Percentiles rank a stretch among this genome's conserved stretches.
These are phyloP conservation scores for Chrysina gloriosa DNA, from an alignment of 2,888 invertebrate species.

Conservation along the genomic window DNA sequence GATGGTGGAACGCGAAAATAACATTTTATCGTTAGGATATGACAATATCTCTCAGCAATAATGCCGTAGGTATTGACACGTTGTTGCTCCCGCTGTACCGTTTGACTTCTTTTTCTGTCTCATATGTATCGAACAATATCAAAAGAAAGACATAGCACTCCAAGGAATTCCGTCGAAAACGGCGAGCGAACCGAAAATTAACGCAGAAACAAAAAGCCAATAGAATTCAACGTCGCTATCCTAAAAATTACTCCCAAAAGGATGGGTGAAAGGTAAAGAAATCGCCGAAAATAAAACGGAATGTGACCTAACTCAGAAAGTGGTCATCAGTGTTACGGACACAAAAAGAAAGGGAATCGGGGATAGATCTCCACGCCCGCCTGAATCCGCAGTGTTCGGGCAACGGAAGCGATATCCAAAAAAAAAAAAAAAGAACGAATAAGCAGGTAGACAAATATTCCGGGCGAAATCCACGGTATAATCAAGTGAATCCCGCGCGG, in stretches of 20 bases:
- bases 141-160: no score
- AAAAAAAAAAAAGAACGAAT: slow-evolving; percentile 13
- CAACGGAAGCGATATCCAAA: background rate
- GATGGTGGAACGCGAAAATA: no score
- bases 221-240: no score
- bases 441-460: slow-evolving; percentile 34
- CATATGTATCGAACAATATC: no score
- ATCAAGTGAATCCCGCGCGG: slow-evolving; percentile 31
- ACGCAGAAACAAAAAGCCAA: background rate
- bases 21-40: no score
- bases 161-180: no score
- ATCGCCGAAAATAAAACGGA: slow-evolving; percentile 11
- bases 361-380: slow-evolving; percentile 5
- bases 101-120: no score
- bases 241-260: background rate
- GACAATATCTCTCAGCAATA: no score
- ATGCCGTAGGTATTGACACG: no score
- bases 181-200: background rate
- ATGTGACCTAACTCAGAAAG: background rate
- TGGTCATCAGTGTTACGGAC: background rate
- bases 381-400: background rate
- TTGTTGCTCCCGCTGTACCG: no score
- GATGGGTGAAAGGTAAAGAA: background rate
- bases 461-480: slow-evolving; percentile 18
- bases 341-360: background rate